Base-by-base conservation (phyloP, 2,888 invertebrate species). In the Agrotis segetum region DNA sequence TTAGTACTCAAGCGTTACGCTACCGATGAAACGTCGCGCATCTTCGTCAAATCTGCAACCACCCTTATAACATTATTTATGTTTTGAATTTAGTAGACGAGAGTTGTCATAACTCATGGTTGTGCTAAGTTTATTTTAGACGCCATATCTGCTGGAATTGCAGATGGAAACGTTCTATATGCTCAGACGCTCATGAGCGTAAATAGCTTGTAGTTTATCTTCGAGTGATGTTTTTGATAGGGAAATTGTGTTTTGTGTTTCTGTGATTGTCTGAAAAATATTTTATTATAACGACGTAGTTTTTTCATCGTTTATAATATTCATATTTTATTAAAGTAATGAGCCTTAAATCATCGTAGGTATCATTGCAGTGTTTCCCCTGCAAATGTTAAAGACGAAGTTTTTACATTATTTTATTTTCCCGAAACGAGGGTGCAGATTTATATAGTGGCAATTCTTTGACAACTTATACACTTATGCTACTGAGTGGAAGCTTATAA, bases 31-130 rank as follows among this genome's bases (percentile, higher is more conserved):
- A 40, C 29, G 11, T 17, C n/a, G 6, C 52, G 29, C 56, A 13
- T n/a, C n/a, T 56, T 34, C 29, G n/a, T n/a, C 34, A 34, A n/a
- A 56, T 34, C 34, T 34, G 34, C 11, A 56, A 2, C 6, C n/a
- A 56, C 34, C 56, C 34, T 34, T 56, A 59, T 63, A 65, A 59
- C 61, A 65, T 85, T 82, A 85, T 83, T 69, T 80, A 83, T 74
- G 56, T 68, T 19, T 47, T 70, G 59, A 71, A 79, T 76, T 70
- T 63, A 64, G 60, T 67, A 71, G 70, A 77, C 63, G 74, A 62
- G 77, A 77, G 62, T 71, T 77, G 72, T 77, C 71, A 74, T 85
- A 73, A 77, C 67, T 83, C 78, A 75, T 56, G 34, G 14, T 19
- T 55, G 53, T 82, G 21, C 29, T 52, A 19, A 55, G 74, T 73